Conservation (phyloP, 2,113 vertebrate genomes). For the Oxygymnocypris stewartii region DNA sequence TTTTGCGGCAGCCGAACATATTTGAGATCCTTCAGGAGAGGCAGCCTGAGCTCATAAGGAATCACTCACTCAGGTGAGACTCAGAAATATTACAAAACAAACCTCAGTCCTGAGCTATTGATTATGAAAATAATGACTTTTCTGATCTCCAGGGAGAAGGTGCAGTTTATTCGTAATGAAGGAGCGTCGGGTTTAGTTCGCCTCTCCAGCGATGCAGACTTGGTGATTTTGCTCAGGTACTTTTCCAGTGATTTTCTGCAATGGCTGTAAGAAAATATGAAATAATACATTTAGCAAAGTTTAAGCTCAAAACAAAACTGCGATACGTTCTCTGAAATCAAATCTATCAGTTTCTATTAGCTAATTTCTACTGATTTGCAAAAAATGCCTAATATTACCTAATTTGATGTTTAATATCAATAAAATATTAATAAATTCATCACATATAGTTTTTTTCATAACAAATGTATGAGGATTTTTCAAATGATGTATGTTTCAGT, state of each 20-base stretch:
- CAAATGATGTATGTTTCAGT: too few relatives aligned
- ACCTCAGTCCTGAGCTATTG: background rate
- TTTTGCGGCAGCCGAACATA: conserved; percentile 93
- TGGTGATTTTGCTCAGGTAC: conserved; percentile 96
- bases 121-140: conserved; percentile 60
- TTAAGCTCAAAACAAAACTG: background rate
- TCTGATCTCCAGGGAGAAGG: conserved; percentile 62
- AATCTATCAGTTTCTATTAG: too few relatives aligned
- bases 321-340: background rate
- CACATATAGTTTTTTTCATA: too few relatives aligned
- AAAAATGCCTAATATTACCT: background rate
- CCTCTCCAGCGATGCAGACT: conserved; percentile 95
- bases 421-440: too few relatives aligned
- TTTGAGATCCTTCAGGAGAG: conserved; percentile 95
- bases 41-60: conserved; percentile 89
- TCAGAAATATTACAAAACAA: background rate
- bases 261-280: background rate
- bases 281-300: background rate
- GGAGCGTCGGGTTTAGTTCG: conserved; percentile 90
- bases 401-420: too few relatives aligned
- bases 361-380: background rate
- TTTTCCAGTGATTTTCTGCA: background rate
- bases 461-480: too few relatives aligned
- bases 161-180: conserved; percentile 95
- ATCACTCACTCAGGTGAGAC: conserved; percentile 91